phyloP scores from a whole-genome alignment of 2,888 invertebrate genomes.

The Phyllotreta striolata region DNA sequence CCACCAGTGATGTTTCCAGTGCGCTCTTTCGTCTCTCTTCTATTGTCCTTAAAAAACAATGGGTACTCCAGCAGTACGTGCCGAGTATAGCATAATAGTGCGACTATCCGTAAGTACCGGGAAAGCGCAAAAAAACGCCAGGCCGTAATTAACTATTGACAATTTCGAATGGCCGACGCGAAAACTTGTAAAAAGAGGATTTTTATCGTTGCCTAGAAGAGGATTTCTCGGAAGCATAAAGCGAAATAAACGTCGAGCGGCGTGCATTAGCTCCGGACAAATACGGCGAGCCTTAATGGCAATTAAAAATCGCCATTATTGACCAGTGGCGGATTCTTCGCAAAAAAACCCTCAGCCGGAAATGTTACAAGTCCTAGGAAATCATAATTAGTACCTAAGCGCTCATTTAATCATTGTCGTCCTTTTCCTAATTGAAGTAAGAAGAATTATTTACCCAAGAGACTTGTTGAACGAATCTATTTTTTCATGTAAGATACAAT shows the following conservation, averaged over 20 bases:
- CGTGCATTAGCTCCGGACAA: constrained; percentile 34
- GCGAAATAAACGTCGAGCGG: constrained; percentile 38
- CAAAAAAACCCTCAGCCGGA: background rate
- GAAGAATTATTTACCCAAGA: too few species aligned
- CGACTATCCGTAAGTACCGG: background rate
- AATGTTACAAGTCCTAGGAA: too few species aligned
- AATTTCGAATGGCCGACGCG: constrained; percentile 19
- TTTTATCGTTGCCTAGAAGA: constrained; percentile 30
- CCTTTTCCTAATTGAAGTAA: too few species aligned
- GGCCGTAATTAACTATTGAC: constrained; percentile 19
- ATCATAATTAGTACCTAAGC: too few species aligned
- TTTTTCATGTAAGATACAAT: too few species aligned
- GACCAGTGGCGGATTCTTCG: background rate
- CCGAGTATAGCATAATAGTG: constrained; percentile 17
- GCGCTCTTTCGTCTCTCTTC: constrained; percentile 9
- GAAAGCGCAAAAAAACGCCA: constrained; percentile 17
- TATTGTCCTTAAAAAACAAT: constrained; percentile 29
- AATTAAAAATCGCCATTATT: constrained; percentile 17
- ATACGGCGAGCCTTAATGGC: constrained; percentile 35
- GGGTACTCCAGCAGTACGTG: constrained; percentile 24
- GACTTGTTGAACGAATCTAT: too few species aligned
- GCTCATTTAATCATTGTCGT: too few species aligned
- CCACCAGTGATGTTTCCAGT: constrained; percentile 17
- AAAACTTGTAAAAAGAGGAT: constrained; percentile 22
- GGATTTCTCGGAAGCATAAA: constrained; percentile 34